Conservation (phyloP, 2,797 vertebrate species). For the Malacoraja senta region DNA sequence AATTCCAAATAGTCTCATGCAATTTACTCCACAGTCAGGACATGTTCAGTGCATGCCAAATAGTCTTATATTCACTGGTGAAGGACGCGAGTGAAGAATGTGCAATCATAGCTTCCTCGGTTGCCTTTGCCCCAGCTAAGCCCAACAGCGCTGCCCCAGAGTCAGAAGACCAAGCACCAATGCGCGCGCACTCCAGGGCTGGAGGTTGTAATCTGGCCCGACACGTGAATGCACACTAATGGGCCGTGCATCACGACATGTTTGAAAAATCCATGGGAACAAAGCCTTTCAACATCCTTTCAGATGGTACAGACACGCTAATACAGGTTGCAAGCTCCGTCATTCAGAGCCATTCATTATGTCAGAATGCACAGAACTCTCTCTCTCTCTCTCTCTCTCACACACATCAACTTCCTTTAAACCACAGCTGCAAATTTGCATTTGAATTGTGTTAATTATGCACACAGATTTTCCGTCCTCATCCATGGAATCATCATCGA, state of each 20-base stretch:
- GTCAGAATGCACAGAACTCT: background rate
- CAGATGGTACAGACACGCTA: background rate
- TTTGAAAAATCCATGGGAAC: background rate
- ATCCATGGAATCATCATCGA: background rate
- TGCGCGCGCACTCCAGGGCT: background rate
- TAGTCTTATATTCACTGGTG: background rate
- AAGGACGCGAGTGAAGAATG: no score
- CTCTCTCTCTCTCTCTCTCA: background rate
- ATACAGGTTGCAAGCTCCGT: background rate
- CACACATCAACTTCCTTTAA: background rate
- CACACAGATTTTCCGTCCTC: background rate
- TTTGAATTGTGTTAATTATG: background rate
- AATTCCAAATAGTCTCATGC: background rate
- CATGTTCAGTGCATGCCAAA: background rate
- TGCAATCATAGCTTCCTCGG: no score
- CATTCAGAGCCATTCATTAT: background rate
- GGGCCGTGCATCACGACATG: background rate
- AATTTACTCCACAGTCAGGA: background rate
- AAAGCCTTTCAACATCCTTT: background rate
- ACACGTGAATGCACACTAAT: background rate
- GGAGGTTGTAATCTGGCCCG: background rate
- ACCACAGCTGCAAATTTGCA: constrained; percentile 21
- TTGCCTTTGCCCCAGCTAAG: background rate
- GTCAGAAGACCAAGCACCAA: no score
- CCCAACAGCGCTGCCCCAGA: background rate